Percentiles rank a stretch among this genome's conserved stretches.
phyloP scores from a whole-genome alignment of 1,140 invertebrate species.

The Eufriesea mexicana region DNA sequence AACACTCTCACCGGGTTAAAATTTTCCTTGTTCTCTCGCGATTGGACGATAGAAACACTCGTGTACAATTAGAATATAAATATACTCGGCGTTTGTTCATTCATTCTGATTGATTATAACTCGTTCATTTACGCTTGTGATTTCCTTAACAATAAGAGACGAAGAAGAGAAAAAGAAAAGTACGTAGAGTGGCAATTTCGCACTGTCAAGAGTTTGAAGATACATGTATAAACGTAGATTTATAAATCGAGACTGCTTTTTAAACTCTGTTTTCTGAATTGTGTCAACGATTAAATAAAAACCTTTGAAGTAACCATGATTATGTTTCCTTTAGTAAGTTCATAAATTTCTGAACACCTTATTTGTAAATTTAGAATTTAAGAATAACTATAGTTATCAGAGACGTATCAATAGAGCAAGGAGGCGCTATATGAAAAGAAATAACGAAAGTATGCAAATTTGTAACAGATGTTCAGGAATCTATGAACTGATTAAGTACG shows the following conservation, averaged over 20 bases:
- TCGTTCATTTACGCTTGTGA: neutral
- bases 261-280: neutral
- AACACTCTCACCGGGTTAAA: slow-evolving; percentile 36
- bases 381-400: neutral
- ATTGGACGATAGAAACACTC: slow-evolving; percentile 47
- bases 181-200: neutral
- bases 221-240: neutral
- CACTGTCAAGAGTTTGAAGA: neutral
- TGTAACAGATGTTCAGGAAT: neutral
- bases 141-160: neutral
- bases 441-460: neutral
- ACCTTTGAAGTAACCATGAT: slow-evolving; percentile 14
- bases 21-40: slow-evolving; percentile 2
- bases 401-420: neutral
- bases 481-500: slow-evolving; percentile 22
- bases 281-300: slow-evolving; percentile 23
- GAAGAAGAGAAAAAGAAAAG: slow-evolving; percentile 1
- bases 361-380: neutral
- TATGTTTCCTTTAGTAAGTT: neutral
- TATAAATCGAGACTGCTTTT: neutral
- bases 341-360: neutral
- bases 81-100: slow-evolving; percentile 5
- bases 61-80: slow-evolving; percentile 34
- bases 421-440: neutral
- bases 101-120: neutral